Percentiles rank a stretch among this genome's conserved stretches.
phyloP scores from a whole-genome alignment of 2,797 vertebrate genomes.

The Cynodonichthys magdalenae region DNA sequence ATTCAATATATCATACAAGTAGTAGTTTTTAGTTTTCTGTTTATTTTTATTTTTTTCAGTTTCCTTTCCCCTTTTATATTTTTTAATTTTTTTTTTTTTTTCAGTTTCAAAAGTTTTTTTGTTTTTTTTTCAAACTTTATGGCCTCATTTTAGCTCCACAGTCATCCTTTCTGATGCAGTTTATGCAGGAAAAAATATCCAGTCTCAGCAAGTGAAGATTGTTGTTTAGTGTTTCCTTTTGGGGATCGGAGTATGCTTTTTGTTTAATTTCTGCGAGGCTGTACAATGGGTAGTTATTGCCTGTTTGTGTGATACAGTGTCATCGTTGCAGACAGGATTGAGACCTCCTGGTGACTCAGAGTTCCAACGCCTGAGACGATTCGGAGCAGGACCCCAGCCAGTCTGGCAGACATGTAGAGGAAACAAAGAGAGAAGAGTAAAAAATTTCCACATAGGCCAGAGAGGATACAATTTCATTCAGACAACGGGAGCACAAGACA shows the following conservation, averaged over 20 bases:
- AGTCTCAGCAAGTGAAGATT: slow-evolving; percentile 16
- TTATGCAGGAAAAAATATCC: slow-evolving; percentile 24
- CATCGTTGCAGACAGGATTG: slow-evolving; percentile 41
- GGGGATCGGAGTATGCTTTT: slow-evolving; percentile 16
- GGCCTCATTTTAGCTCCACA: not conserved
- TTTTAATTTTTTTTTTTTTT: too few relatives aligned
- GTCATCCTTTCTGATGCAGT: slow-evolving; percentile 20
- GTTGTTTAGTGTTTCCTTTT: slow-evolving; percentile 4
- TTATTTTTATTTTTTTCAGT: too few relatives aligned
- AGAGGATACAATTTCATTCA: slow-evolving; percentile 19
- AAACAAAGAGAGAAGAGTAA: not conserved
- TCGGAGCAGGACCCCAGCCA: slow-evolving; percentile 73
- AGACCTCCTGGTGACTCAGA: slow-evolving; percentile 62
- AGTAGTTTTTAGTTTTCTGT: too few relatives aligned
- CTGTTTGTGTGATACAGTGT: slow-evolving; percentile 41
- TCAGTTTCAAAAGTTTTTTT: too few relatives aligned
- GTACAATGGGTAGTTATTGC: slow-evolving; percentile 15
- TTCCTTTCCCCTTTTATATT: too few relatives aligned
- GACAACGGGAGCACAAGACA: not conserved
- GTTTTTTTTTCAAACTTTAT: too few relatives aligned
- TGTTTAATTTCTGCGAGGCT: slow-evolving; percentile 22
- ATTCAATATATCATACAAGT: too few relatives aligned
- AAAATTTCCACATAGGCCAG: slow-evolving; percentile 14
- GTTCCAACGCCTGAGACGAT: slow-evolving; percentile 77
- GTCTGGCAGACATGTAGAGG: slow-evolving; percentile 61